Evolutionary conservation across 2,797 vertebrate species (phyloP).

Genomic region (Hoplostethus atlanticus): DNA sequence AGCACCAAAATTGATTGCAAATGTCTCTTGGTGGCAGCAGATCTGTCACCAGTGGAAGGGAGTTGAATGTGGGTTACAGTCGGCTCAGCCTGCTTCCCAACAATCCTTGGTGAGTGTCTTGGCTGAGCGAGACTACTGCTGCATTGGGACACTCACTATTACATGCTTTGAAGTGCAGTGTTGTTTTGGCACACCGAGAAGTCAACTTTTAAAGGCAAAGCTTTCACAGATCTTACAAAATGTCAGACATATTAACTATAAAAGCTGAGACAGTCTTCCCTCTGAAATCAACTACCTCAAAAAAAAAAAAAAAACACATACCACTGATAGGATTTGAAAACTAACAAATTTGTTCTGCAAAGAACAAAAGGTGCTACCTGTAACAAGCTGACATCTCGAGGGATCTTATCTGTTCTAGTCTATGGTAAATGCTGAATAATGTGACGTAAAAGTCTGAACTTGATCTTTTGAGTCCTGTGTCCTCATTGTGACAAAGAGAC

Average conservation of each 20-base stretch:
- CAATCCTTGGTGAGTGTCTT: conserved; percentile 15
- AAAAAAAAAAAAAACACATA: background rate
- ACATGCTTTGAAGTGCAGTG: background rate
- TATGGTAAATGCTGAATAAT: background rate
- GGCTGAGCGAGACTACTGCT: background rate
- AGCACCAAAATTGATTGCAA: background rate
- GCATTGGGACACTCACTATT: background rate
- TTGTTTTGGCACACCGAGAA: background rate
- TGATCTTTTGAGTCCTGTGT: background rate
- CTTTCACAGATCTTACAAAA: conserved; percentile 3
- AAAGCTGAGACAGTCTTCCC: background rate
- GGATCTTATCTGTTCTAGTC: background rate
- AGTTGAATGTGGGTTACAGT: conserved; percentile 2
- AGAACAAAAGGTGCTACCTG: too few species aligned
- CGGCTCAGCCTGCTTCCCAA: background rate
- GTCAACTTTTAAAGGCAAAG: background rate
- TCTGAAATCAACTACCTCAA: background rate
- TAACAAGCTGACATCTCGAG: background rate
- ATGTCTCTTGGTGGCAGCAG: conserved; percentile 8
- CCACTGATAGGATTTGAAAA: background rate
- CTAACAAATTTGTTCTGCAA: background rate
- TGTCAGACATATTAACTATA: fast-evolving
- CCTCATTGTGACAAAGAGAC: background rate
- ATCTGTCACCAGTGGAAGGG: conserved; percentile 17
- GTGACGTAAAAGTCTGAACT: background rate